Percentiles rank a stretch among this genome's conserved stretches.
Evolutionary conservation across 35 echinoderm and acorn worm species (phyloP).

Genomic region (Acanthaster planci): DNA sequence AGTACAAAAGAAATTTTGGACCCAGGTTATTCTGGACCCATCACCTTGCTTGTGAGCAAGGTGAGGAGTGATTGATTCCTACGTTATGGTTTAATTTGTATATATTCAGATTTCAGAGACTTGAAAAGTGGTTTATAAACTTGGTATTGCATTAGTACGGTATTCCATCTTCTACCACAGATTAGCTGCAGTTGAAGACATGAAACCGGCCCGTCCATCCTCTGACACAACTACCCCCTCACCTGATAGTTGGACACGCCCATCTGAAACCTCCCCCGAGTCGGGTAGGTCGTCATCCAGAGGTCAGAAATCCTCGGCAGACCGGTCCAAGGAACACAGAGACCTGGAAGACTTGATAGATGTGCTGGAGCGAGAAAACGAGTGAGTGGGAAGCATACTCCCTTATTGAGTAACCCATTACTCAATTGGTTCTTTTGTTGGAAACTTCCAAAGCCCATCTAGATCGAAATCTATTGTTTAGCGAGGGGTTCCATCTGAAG

Average conservation of each 20-base stretch:
- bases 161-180: conserved; percentile 31
- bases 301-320: background rate
- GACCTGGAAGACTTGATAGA: conserved; percentile 69
- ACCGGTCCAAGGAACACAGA: conserved; percentile 24
- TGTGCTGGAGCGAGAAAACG: conserved; percentile 75
- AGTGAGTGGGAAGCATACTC: conserved; percentile 44
- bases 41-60: no score
- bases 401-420: background rate
- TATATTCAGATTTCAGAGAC: background rate
- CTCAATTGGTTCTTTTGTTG: background rate
- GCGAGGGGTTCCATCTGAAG: no score
- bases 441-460: background rate
- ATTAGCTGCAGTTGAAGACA: conserved; percentile 77
- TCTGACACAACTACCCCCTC: background rate
- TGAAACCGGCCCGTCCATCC: background rate
- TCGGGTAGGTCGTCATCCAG: background rate
- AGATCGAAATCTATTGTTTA: no score
- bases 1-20: no score
- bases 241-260: background rate
- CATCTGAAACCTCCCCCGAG: background rate
- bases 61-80: no score
- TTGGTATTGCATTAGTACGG: background rate
- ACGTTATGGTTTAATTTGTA: background rate
- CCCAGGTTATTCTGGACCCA: no score
- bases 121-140: background rate